Conservation (phyloP, 2,888 invertebrate species). For the Lasius fuliginosus region DNA sequence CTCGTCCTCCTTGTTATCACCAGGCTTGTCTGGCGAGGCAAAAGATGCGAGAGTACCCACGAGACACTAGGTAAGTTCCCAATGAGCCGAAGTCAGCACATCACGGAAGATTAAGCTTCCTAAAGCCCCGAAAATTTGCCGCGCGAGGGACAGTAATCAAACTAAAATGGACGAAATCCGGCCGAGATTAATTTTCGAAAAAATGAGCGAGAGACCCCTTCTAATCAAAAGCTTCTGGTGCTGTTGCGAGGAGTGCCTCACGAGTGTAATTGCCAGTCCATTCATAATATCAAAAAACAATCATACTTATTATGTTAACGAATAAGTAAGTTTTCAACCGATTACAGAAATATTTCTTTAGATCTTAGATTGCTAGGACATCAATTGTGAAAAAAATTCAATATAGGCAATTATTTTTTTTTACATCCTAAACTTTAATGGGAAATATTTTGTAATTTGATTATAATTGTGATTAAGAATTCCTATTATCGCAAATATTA, state of each 20-base stretch:
- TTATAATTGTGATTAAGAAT: background rate
- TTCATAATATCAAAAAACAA: background rate
- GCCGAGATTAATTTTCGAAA: conserved; percentile 1
- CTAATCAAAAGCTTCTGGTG: conserved; percentile 24
- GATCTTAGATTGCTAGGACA: background rate
- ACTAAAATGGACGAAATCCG: conserved; percentile 15
- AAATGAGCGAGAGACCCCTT: background rate
- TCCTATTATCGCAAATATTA: background rate
- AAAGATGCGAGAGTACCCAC: conserved; percentile 72
- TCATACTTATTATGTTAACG: background rate
- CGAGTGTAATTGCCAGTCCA: background rate
- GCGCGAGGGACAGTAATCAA: conserved; percentile 50
- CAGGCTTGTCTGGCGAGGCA: conserved; percentile 60
- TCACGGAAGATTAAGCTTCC: conserved; percentile 79
- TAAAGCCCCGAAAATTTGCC: conserved; percentile 47
- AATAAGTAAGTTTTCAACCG: background rate
- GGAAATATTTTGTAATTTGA: background rate
- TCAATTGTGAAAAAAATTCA: background rate
- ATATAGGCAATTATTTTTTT: background rate
- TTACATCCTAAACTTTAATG: background rate
- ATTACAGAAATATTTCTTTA: background rate
- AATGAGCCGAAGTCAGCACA: conserved; percentile 78
- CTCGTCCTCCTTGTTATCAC: conserved; percentile 74
- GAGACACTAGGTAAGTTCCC: conserved; percentile 74
- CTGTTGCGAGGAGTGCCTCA: background rate